phyloP scores from a whole-genome alignment of 2,797 vertebrate species.

The Galago senegalensis region DNA sequence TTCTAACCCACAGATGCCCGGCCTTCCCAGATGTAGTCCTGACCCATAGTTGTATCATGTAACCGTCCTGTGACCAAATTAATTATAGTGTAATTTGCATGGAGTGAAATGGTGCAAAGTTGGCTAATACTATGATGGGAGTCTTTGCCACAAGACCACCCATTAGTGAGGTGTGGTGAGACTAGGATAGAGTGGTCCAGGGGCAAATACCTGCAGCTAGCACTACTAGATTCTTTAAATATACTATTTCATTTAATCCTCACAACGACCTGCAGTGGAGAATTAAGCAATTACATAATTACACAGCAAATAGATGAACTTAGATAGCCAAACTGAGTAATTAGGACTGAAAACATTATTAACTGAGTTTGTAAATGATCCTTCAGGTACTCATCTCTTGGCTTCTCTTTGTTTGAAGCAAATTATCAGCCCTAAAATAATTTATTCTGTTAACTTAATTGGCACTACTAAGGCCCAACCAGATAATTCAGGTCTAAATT shows the following conservation, averaged over 20 bases:
- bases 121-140: background rate
- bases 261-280: background rate
- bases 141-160: background rate
- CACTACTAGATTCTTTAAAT: background rate
- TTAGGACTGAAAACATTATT: slow-evolving; percentile 77
- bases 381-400: slow-evolving; percentile 72
- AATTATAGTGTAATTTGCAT: background rate
- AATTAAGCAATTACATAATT: slow-evolving; percentile 73
- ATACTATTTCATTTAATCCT: slow-evolving; percentile 53
- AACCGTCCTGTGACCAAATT: background rate
- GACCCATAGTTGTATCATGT: background rate
- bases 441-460: slow-evolving; percentile 72
- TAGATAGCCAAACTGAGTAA: slow-evolving; percentile 74
- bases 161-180: background rate
- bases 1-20: background rate
- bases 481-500: slow-evolving; percentile 69
- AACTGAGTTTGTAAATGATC: slow-evolving; percentile 79
- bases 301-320: slow-evolving; percentile 75
- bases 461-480: slow-evolving; percentile 51
- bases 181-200: accelerated
- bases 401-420: slow-evolving; percentile 64
- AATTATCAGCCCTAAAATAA: slow-evolving; percentile 65
- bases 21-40: background rate
- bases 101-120: background rate
- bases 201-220: background rate